Conservation (phyloP, 2,797 vertebrate genomes). For the Periophthalmus magnuspinnatus region DNA sequence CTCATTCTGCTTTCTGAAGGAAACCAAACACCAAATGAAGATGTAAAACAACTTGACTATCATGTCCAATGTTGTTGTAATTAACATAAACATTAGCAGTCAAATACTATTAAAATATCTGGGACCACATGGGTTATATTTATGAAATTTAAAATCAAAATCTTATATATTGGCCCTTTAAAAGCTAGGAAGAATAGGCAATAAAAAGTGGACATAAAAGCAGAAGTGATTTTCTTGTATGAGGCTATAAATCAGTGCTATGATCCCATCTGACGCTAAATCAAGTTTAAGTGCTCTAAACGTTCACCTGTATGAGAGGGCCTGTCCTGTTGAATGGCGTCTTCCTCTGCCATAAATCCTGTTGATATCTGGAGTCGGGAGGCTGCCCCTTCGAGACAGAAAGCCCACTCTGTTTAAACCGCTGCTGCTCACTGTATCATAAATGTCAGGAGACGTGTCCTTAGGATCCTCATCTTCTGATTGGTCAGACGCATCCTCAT, state of each 20-base stretch:
- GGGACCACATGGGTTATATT: too few relatives aligned
- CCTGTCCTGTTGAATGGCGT: constrained; percentile 70
- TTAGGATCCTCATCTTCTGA: constrained; percentile 50
- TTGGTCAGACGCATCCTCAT: constrained; percentile 71
- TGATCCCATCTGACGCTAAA: not conserved
- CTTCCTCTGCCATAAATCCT: constrained; percentile 62
- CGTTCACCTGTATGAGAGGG: constrained; percentile 60
- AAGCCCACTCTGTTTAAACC: constrained; percentile 37
- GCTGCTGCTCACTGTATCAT: constrained; percentile 42
- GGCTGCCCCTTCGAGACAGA: constrained; percentile 64
- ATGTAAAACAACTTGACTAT: too few relatives aligned
- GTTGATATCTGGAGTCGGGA: constrained; percentile 61
- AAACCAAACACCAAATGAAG: too few relatives aligned
- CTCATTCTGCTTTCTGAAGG: too few relatives aligned
- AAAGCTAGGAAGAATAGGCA: not conserved
- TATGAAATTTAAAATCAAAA: too few relatives aligned
- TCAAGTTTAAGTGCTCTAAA: not conserved
- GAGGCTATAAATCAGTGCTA: not conserved
- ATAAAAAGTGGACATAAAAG: not conserved
- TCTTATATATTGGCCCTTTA: too few relatives aligned
- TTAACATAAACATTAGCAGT: too few relatives aligned
- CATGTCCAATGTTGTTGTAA: too few relatives aligned
- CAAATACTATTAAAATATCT: too few relatives aligned
- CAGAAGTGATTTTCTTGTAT: not conserved
- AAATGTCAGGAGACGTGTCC: constrained; percentile 54